Conservation (phyloP, 1,140 invertebrate species). For the Papilio aristodemus region DNA sequence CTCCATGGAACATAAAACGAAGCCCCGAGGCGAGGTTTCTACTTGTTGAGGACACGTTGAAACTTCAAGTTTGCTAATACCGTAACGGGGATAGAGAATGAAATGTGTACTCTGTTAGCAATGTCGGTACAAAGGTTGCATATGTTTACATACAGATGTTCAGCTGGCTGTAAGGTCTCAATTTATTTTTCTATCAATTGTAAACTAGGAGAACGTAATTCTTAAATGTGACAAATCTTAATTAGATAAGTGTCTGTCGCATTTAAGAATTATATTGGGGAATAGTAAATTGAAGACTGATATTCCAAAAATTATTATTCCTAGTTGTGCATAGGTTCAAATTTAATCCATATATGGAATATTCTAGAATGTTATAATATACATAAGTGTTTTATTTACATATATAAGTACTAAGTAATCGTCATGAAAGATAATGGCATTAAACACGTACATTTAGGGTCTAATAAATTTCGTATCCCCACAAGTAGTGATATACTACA, state of each 20-base stretch:
- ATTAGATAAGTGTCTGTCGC: too few relatives aligned
- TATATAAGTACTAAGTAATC: background rate
- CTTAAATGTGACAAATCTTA: too few relatives aligned
- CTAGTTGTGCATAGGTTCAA: too few relatives aligned
- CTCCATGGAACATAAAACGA: conserved; percentile 32
- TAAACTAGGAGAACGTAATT: too few relatives aligned
- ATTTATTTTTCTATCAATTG: too few relatives aligned
- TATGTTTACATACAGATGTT: background rate
- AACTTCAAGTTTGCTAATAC: conserved; percentile 25
- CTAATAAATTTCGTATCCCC: conserved; percentile 27
- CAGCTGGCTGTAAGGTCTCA: background rate
- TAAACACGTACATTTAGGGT: background rate
- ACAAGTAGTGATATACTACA: conserved; percentile 29
- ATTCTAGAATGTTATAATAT: too few relatives aligned
- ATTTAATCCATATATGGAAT: too few relatives aligned
- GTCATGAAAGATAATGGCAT: background rate
- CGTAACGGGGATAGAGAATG: conserved; percentile 8
- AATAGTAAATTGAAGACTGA: too few relatives aligned
- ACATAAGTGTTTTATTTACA: too few relatives aligned
- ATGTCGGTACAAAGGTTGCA: background rate
- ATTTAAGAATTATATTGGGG: too few relatives aligned
- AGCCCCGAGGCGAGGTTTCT: conserved; percentile 20
- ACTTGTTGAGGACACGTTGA: conserved; percentile 25
- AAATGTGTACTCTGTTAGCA: conserved; percentile 24
- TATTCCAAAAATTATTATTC: too few relatives aligned